phyloP scores from a whole-genome alignment of 1,140 invertebrate species.

The Zelostemma sp. region DNA sequence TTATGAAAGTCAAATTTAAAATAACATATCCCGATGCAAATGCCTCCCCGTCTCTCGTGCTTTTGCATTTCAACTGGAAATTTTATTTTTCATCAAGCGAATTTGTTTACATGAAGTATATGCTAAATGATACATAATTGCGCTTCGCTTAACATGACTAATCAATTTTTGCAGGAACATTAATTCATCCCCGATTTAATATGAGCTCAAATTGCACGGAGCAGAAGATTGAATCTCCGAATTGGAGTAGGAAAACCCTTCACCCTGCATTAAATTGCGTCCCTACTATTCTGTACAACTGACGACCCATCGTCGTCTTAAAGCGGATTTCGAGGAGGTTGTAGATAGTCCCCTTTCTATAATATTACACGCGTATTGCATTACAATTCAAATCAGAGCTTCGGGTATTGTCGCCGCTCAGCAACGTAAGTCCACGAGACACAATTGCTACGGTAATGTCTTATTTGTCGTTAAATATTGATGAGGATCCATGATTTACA shows the following conservation, averaged over 20 bases:
- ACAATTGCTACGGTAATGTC: no score
- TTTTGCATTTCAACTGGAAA: background rate
- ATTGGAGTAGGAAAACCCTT: conserved; percentile 45
- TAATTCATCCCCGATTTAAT: conserved; percentile 3
- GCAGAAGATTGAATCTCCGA: conserved; percentile 45
- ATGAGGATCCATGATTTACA: no score
- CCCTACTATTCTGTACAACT: conserved; percentile 6
- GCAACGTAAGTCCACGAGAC: no score
- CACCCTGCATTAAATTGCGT: conserved; percentile 50
- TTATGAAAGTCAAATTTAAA: no score
- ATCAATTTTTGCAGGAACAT: conserved; percentile 1
- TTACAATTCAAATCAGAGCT: conserved; percentile 66
- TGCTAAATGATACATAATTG: conserved; percentile 1
- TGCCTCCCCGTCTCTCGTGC: no score
- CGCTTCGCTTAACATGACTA: background rate
- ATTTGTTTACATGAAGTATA: background rate
- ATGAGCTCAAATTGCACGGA: conserved; percentile 5
- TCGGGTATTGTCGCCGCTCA: conserved; percentile 18
- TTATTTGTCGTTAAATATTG: no score
- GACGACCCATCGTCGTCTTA: conserved; percentile 21
- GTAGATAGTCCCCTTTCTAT: conserved; percentile 52
- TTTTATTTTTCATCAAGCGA: background rate
- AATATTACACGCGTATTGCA: conserved; percentile 66
- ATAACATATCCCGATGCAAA: no score
- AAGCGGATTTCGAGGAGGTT: conserved; percentile 46